A percentile compares a stretch with the other conserved stretches of the same genome.
These are phyloP conservation scores for Decapterus maruadsi DNA, from an alignment of 2,797 vertebrate species.

Conservation along the genomic window DNA sequence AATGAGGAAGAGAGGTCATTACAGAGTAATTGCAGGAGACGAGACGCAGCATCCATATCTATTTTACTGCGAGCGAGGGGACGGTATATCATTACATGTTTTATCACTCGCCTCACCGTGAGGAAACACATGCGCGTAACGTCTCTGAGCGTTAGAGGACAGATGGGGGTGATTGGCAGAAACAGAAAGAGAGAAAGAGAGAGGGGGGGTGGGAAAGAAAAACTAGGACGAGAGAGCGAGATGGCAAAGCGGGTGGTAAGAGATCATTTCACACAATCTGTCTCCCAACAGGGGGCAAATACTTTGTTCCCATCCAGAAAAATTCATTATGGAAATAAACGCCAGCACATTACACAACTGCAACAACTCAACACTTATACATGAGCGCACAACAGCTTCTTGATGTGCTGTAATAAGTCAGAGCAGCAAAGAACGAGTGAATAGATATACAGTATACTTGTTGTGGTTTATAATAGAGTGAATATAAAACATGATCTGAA, in stretches of 20 bases:
- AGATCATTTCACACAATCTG: constrained; percentile 58
- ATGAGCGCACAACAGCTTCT: background rate
- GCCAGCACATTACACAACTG: constrained; percentile 17
- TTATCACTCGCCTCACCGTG: no score
- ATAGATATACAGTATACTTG: background rate
- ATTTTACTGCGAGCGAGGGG: background rate
- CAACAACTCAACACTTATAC: constrained; percentile 26
- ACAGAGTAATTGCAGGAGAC: constrained; percentile 34
- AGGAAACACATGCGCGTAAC: background rate
- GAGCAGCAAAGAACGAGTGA: no score
- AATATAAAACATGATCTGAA: background rate
- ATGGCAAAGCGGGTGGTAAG: background rate
- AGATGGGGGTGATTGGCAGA: constrained; percentile 43
- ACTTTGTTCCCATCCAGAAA: constrained; percentile 37
- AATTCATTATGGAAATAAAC: constrained; percentile 52
- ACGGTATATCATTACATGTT: constrained; percentile 9
- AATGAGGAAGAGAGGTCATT: constrained; percentile 59
- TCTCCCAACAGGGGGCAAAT: constrained; percentile 40
- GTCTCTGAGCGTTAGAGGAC: constrained; percentile 7
- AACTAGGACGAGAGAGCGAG: constrained; percentile 12
- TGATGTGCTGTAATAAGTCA: no score
- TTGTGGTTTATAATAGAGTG: background rate
- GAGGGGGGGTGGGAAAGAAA: background rate
- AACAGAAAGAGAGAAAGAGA: background rate
- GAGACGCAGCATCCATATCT: constrained; percentile 21